Evolutionary conservation across 2,888 invertebrate species (phyloP).

Genomic region (Lycia hirtaria): DNA sequence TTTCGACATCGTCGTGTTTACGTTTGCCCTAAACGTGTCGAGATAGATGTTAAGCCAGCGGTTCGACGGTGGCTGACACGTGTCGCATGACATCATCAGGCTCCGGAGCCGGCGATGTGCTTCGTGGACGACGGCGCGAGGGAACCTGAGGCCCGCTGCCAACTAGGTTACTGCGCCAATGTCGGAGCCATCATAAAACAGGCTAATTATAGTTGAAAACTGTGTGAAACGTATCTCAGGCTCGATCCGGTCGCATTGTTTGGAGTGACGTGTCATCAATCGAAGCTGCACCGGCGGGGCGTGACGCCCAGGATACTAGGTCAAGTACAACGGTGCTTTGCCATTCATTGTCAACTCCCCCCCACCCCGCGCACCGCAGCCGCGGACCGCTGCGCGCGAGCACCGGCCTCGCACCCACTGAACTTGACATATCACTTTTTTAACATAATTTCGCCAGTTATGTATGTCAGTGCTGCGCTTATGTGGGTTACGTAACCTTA

Average conservation of each 20-base stretch:
- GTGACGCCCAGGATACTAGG: constrained; percentile 78
- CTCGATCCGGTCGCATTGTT: constrained; percentile 30
- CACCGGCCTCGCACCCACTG: constrained; percentile 73
- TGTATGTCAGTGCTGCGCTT: constrained; percentile 59
- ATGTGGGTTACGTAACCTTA: constrained; percentile 47
- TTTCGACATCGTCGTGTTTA: constrained; percentile 66
- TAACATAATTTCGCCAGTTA: constrained; percentile 67
- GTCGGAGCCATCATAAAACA: constrained; percentile 73
- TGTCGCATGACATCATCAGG: constrained; percentile 65
- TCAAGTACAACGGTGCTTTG: constrained; percentile 85
- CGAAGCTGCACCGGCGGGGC: constrained; percentile 65
- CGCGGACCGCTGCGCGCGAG: constrained; percentile 57
- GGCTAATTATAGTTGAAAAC: constrained; percentile 59
- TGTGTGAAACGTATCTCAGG: constrained; percentile 51
- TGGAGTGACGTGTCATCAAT: constrained; percentile 67
- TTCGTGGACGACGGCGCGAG: constrained; percentile 65
- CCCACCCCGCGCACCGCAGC: constrained; percentile 46
- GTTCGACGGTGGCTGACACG: constrained; percentile 54
- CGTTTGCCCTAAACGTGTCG: constrained; percentile 57
- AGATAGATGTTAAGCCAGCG: constrained; percentile 51
- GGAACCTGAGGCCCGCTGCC: constrained; percentile 63
- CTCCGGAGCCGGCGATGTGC: constrained; percentile 33
- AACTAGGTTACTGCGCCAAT: constrained; percentile 81
- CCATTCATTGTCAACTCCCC: constrained; percentile 80
- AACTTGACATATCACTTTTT: constrained; percentile 80